phyloP scores from a whole-genome alignment of 2,888 invertebrate species.

The Halocaridina rubra region DNA sequence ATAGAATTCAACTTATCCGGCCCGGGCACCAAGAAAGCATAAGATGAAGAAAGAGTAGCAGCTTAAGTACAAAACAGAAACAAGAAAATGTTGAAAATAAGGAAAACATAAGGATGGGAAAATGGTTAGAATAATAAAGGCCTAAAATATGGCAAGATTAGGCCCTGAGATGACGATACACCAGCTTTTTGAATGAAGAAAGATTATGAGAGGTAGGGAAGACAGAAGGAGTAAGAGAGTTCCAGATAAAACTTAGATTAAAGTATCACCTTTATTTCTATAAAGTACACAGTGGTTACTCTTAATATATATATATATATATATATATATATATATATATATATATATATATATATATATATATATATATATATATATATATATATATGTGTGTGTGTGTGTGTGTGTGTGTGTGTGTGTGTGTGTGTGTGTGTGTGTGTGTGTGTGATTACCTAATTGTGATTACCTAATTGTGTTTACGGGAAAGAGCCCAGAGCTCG shows the following conservation, averaged over 20 bases:
- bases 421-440: slow-evolving; percentile 15
- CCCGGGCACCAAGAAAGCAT: too few relatives aligned
- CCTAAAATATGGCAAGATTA: background rate
- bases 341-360: background rate
- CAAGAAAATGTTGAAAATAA: too few relatives aligned
- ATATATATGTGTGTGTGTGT: slow-evolving; percentile 17
- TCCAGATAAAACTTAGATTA: background rate
- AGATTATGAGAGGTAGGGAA: too few relatives aligned
- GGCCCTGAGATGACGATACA: too few relatives aligned
- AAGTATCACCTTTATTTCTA: background rate
- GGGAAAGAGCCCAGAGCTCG: too few relatives aligned
- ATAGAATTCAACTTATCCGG: too few relatives aligned
- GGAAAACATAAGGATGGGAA: background rate
- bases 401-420: slow-evolving; percentile 25
- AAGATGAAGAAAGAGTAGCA: too few relatives aligned
- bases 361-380: slow-evolving; percentile 4
- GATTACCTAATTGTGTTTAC: too few relatives aligned
- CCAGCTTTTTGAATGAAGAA: too few relatives aligned
- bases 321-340: background rate
- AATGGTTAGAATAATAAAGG: background rate
- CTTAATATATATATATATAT: background rate
- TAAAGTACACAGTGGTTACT: background rate
- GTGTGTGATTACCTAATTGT: too few relatives aligned
- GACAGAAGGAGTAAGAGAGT: too few relatives aligned
- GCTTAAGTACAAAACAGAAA: too few relatives aligned